phyloP scores from a whole-genome alignment of 2,888 invertebrate genomes.

The Nebria brevicollis region DNA sequence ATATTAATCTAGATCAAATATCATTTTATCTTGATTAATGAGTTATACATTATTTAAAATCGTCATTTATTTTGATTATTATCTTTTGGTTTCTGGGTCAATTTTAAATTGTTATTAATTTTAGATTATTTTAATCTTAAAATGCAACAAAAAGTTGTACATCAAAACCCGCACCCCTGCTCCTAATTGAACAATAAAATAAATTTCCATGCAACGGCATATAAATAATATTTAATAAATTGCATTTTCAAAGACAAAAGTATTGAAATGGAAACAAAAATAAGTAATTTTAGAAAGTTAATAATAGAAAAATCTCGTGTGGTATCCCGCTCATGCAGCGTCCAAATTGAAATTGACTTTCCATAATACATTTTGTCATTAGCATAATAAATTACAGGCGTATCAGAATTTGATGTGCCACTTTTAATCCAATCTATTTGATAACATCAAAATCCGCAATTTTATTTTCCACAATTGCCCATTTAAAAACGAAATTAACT shows the following conservation, averaged over 20 bases:
- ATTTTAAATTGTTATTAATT: too few relatives aligned
- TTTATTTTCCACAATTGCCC: not conserved
- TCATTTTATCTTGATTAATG: not conserved
- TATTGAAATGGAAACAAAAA: too few relatives aligned
- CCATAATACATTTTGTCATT: conserved; percentile 1
- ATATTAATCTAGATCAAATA: not conserved
- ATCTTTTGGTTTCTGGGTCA: too few relatives aligned
- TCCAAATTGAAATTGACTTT: not conserved
- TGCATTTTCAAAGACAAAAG: too few relatives aligned
- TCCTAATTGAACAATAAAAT: too few relatives aligned
- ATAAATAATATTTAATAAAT: too few relatives aligned
- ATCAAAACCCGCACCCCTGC: too few relatives aligned
- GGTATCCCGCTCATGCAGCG: not conserved
- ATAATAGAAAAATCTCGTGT: not conserved
- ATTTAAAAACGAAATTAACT: not conserved
- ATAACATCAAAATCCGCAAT: not conserved
- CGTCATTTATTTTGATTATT: not conserved
- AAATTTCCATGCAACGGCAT: too few relatives aligned
- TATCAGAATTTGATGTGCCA: not conserved
- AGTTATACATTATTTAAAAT: not conserved
- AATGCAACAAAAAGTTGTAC: too few relatives aligned
- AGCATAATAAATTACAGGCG: not conserved
- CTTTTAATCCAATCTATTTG: not conserved
- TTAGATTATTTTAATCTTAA: too few relatives aligned
- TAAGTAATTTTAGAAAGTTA: not conserved